Evolutionary conservation across 92 coral and sea anemone species (phyloP).

Genomic region (Phenganax marumi): DNA sequence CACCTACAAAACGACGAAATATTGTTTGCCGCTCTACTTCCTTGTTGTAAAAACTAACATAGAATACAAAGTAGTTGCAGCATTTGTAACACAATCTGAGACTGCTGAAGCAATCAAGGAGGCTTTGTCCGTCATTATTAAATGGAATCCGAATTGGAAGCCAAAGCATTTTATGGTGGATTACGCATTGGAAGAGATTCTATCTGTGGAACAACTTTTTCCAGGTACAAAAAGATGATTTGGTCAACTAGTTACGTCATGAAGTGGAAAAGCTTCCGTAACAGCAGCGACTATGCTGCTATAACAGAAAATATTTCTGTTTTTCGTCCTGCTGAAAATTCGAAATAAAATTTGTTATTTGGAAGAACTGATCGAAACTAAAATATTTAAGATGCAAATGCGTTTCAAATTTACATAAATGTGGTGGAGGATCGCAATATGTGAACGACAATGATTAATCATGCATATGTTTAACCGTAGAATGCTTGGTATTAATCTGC

Average conservation of each 20-base stretch:
- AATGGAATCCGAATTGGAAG: conserved; percentile 60
- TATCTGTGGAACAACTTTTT: conserved; percentile 56
- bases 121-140: conserved; percentile 41
- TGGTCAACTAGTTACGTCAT: no score
- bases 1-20: conserved; percentile 57
- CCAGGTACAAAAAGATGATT: conserved; percentile 22
- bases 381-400: no score
- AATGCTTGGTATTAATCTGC: background rate
- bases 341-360: no score
- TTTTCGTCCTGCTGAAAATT: no score
- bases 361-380: no score
- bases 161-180: conserved; percentile 58
- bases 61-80: conserved; percentile 56
- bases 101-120: conserved; percentile 42
- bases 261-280: no score
- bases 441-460: no score
- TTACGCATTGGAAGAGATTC: conserved; percentile 51
- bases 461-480: background rate
- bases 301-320: no score
- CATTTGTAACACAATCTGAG: conserved; percentile 54
- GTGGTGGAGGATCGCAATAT: no score
- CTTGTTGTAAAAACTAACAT: conserved; percentile 61
- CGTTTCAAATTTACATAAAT: no score
- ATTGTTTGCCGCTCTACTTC: conserved; percentile 58
- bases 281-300: no score